A percentile compares a stretch with the other conserved stretches of the same genome.
Evolutionary conservation across 2,797 vertebrate species (phyloP).

Genomic region (Ptychobarbus kaznakovi): DNA sequence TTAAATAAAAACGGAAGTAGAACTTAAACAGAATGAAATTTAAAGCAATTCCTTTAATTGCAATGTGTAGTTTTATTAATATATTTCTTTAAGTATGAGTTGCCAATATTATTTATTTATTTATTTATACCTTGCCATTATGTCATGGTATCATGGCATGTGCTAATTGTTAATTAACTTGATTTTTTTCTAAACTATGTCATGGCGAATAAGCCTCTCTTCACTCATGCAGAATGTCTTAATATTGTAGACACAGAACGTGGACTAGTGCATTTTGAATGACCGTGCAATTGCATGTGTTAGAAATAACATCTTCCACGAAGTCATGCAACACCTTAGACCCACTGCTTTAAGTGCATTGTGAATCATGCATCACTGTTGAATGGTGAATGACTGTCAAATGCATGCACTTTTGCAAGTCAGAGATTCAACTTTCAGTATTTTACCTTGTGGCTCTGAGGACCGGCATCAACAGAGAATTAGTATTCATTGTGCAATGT

Average conservation of each 20-base stretch:
- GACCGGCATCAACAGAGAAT: conserved; percentile 14
- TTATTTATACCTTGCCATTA: neutral
- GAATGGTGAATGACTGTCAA: conserved; percentile 10
- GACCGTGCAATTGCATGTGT: conserved; percentile 3
- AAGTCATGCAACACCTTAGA: conserved; percentile 3
- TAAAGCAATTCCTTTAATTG: neutral
- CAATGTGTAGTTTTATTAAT: neutral
- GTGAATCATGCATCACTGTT: conserved; percentile 27
- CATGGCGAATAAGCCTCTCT: neutral
- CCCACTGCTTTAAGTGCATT: conserved; percentile 19
- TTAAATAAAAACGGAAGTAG: neutral
- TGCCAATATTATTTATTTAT: neutral
- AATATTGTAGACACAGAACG: neutral
- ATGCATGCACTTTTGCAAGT: conserved; percentile 5
- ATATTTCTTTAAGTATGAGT: neutral
- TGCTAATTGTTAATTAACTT: neutral
- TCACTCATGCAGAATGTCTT: neutral
- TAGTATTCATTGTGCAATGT: conserved; percentile 47
- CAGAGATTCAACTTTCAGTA: conserved; percentile 16
- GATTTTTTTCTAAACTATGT: neutral
- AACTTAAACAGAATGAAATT: neutral
- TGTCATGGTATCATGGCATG: neutral
- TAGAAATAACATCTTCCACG: conserved; percentile 1
- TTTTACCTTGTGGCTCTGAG: conserved; percentile 14
- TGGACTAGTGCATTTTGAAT: neutral